Percentiles rank a stretch among this genome's conserved stretches.
Evolutionary conservation across 1,140 invertebrate genomes (phyloP).

Genomic region (Diuraphis noxia): DNA sequence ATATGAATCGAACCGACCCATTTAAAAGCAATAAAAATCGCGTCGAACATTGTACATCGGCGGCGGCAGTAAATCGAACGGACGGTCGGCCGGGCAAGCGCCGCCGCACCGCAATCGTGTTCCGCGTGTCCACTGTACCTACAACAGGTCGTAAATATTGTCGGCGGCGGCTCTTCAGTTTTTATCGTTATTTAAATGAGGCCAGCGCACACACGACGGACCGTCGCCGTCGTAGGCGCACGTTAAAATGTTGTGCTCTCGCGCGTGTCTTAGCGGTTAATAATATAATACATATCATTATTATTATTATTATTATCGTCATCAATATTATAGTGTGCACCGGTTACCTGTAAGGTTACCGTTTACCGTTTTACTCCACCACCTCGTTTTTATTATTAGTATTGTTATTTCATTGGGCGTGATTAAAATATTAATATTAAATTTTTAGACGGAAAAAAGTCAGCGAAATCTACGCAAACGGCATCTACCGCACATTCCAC

Average conservation of each 20-base stretch:
- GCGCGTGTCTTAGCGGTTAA: not conserved
- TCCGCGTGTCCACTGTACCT: not conserved
- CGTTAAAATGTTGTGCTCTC: not conserved
- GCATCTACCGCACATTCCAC: not conserved
- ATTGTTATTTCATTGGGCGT: not conserved
- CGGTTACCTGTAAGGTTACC: too few species aligned
- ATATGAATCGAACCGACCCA: not conserved
- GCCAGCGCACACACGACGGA: constrained; percentile 20
- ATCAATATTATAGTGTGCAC: not conserved
- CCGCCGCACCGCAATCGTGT: constrained; percentile 1
- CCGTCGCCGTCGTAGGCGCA: not conserved
- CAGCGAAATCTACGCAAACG: not conserved
- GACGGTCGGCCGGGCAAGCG: not conserved
- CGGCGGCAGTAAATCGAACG: constrained; percentile 20
- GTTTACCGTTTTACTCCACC: not conserved
- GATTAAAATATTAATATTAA: not conserved
- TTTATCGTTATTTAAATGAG: constrained; percentile 33
- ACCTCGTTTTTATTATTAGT: not conserved
- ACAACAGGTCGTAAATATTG: constrained; percentile 17
- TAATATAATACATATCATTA: not conserved
- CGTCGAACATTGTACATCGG: constrained; percentile 15
- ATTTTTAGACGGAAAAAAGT: not conserved
- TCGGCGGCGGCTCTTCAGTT: constrained; percentile 1
- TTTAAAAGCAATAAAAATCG: constrained; percentile 32
- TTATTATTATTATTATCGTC: too few species aligned